Percentiles rank a stretch among this genome's conserved stretches.
Conservation (phyloP, 2,113 vertebrate genomes). For the Platichthys flesus region DNA sequence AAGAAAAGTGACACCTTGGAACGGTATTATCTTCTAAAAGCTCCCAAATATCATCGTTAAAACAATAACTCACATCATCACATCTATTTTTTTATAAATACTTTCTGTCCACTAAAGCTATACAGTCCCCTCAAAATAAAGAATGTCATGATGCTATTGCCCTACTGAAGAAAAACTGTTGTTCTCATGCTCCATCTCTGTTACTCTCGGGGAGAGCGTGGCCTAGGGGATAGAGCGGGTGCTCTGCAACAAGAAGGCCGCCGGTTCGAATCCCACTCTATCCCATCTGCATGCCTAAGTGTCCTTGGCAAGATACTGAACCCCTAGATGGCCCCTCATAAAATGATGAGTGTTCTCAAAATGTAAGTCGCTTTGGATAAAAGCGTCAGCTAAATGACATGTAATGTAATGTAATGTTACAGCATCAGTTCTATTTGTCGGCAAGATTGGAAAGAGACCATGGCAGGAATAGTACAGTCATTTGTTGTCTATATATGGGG, state of each 20-base stretch:
- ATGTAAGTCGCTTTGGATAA: too few species aligned
- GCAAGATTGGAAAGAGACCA: neutral
- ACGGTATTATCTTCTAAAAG: neutral
- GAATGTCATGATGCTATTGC: neutral
- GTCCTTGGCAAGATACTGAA: too few species aligned
- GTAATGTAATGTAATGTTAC: too few species aligned
- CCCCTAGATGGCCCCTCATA: too few species aligned
- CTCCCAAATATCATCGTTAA: conserved; percentile 6
- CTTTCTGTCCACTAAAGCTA: neutral
- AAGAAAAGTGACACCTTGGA: neutral
- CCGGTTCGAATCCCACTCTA: too few species aligned
- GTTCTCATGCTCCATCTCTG: neutral
- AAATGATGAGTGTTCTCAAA: too few species aligned
- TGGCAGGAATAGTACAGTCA: neutral
- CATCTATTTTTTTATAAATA: neutral
- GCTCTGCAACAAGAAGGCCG: too few species aligned
- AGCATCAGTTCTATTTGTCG: neutral
- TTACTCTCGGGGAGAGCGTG: too few species aligned
- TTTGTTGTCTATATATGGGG: neutral
- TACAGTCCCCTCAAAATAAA: neutral
- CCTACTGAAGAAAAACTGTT: neutral
- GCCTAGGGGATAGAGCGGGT: too few species aligned
- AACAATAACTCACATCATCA: neutral
- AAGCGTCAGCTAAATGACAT: too few species aligned
- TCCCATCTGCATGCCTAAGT: too few species aligned